phyloP scores from a whole-genome alignment of 2,113 vertebrate genomes.

The Clarias batrachus region DNA sequence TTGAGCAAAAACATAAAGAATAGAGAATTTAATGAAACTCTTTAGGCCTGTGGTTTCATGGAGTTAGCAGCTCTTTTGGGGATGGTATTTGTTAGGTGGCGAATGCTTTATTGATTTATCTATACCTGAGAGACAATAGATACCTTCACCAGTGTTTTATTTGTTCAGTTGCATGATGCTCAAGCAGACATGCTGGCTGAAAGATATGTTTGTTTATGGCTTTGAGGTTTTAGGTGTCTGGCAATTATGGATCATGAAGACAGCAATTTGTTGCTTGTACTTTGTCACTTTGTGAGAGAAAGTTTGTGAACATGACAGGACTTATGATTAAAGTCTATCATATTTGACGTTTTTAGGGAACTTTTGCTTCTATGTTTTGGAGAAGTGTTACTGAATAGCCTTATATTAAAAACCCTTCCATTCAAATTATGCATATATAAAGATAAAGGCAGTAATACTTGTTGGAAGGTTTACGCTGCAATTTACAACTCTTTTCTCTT shows the following conservation, averaged over 20 bases:
- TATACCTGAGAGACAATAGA: conserved; percentile 23
- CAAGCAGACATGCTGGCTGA: conserved; percentile 24
- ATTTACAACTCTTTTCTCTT: neutral
- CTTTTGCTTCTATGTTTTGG: conserved; percentile 12
- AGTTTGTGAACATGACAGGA: conserved; percentile 21
- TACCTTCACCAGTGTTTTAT: conserved; percentile 28
- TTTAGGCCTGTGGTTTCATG: conserved; percentile 17
- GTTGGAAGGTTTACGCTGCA: neutral
- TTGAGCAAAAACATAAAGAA: conserved; percentile 46
- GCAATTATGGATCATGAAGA: conserved; percentile 51
- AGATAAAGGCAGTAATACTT: neutral
- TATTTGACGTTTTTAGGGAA: conserved; percentile 7
- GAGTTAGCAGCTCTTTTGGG: conserved; percentile 35
- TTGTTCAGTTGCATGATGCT: conserved; percentile 35
- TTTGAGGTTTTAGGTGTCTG: conserved; percentile 28
- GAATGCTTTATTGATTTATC: conserved; percentile 51
- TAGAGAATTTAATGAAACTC: conserved; percentile 47
- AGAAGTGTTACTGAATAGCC: conserved; percentile 15
- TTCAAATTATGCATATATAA: neutral
- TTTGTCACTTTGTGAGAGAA: conserved; percentile 12
- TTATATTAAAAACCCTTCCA: conserved; percentile 3
- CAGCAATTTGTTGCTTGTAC: conserved; percentile 43
- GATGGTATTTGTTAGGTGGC: conserved; percentile 40
- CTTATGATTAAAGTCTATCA: neutral
- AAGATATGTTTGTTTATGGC: conserved; percentile 35